Conservation (phyloP, 1,140 invertebrate genomes). For the Cotesia glomerata region DNA sequence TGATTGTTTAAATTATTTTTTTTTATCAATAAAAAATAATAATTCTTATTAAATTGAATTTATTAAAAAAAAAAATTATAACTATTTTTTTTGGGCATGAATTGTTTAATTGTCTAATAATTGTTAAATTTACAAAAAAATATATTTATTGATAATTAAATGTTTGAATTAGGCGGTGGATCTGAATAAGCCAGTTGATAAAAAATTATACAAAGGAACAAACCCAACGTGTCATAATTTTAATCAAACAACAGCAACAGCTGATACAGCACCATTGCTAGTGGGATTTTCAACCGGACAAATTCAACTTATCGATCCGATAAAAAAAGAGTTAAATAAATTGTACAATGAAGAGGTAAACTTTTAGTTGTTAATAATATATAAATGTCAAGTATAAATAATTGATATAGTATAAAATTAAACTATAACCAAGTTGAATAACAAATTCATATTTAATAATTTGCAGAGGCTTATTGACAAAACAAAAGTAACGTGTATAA, state of each 20-base stretch:
- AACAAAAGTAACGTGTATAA: slow-evolving; percentile 97
- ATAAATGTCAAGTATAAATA: no score
- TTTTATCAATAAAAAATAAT: no score
- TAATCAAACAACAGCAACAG: slow-evolving; percentile 82
- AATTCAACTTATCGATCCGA: slow-evolving; percentile 96
- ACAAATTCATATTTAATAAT: slow-evolving; percentile 38
- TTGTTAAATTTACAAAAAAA: no score
- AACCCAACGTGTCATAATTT: slow-evolving; percentile 99
- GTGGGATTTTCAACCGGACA: slow-evolving; percentile 97
- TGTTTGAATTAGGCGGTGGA: slow-evolving; percentile 77
- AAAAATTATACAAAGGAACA: slow-evolving; percentile 97
- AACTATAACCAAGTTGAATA: neutral
- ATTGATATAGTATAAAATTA: no score
- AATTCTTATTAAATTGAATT: no score
- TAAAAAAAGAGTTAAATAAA: slow-evolving; percentile 94
- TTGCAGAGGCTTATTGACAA: slow-evolving; percentile 95
- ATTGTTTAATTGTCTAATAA: no score
- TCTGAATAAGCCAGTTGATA: slow-evolving; percentile 95
- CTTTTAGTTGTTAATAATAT: slow-evolving; percentile 24
- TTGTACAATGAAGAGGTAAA: slow-evolving; percentile 97
- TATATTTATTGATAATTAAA: no score
- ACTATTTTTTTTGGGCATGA: no score
- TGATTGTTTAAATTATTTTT: no score
- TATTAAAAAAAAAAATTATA: no score
- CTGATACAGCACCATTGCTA: slow-evolving; percentile 84